Evolutionary conservation across 1,140 invertebrate genomes (phyloP).

Genomic region (Drosophila kanapiae): DNA sequence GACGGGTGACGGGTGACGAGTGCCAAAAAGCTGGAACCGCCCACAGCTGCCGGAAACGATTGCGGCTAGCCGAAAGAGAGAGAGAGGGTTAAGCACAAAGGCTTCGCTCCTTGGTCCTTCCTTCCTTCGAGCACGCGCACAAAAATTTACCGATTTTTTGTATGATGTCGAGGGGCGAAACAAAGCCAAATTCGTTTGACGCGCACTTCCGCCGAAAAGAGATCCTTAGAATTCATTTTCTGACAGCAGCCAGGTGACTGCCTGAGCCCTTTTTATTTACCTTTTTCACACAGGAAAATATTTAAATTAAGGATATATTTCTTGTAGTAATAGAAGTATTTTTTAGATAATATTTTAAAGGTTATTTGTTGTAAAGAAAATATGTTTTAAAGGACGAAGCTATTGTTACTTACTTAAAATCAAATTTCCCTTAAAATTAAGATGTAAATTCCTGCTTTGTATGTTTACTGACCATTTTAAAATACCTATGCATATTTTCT

Average conservation of each 20-base stretch:
- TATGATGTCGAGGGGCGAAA: conserved; percentile 31
- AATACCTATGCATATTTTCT: background rate
- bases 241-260: conserved; percentile 49
- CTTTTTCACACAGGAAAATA: background rate
- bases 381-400: no score
- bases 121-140: conserved; percentile 48
- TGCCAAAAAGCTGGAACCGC: conserved; percentile 69
- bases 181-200: conserved; percentile 65
- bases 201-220: conserved; percentile 53
- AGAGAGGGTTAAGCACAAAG: conserved; percentile 51
- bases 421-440: background rate
- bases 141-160: conserved; percentile 22
- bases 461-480: background rate
- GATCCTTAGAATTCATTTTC: conserved; percentile 35
- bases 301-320: background rate
- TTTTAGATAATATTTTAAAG: background rate
- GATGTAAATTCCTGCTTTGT: background rate
- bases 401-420: no score
- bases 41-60: conserved; percentile 81
- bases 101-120: conserved; percentile 1
- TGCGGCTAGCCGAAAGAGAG: conserved; percentile 24
- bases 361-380: background rate
- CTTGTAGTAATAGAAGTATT: no score
- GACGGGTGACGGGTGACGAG: conserved; percentile 31
- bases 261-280: background rate